These are phyloP conservation scores for Pagrus major DNA, from an alignment of 2,113 vertebrate species.

Conservation along the genomic window DNA sequence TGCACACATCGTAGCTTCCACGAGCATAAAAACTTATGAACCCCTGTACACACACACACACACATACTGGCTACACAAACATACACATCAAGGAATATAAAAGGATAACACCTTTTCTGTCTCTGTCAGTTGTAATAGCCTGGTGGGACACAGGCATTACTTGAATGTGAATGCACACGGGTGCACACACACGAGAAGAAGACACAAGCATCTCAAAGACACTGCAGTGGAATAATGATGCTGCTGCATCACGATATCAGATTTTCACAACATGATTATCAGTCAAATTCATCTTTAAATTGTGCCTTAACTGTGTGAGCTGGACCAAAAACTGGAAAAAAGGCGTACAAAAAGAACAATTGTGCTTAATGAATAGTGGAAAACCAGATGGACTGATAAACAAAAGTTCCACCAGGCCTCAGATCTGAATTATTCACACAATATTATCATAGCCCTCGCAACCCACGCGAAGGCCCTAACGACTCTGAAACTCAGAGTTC, in stretches of 20 bases:
- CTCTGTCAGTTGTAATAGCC: conserved; percentile 29
- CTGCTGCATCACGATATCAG: background rate
- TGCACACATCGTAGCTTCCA: conserved; percentile 49
- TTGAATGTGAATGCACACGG: conserved; percentile 5
- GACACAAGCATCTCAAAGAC: conserved; percentile 17
- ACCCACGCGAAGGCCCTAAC: too few relatives aligned
- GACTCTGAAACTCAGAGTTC: too few relatives aligned
- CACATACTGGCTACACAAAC: conserved; percentile 14
- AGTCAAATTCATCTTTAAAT: too few relatives aligned
- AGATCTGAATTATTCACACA: too few relatives aligned
- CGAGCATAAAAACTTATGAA: conserved; percentile 20
- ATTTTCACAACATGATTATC: too few relatives aligned
- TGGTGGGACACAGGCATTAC: conserved; percentile 12
- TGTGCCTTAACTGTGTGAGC: too few relatives aligned
- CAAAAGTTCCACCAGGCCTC: too few relatives aligned
- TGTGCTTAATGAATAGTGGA: too few relatives aligned
- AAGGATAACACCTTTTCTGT: conserved; percentile 40
- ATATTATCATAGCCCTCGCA: too few relatives aligned
- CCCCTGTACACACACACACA: background rate
- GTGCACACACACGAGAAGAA: background rate
- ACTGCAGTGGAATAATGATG: background rate
- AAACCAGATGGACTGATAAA: too few relatives aligned
- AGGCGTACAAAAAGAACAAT: too few relatives aligned
- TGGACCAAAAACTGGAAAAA: too few relatives aligned
- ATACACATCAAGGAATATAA: conserved; percentile 31